Evolutionary conservation across 2,797 vertebrate species (phyloP).

Genomic region (Chromis chromis): DNA sequence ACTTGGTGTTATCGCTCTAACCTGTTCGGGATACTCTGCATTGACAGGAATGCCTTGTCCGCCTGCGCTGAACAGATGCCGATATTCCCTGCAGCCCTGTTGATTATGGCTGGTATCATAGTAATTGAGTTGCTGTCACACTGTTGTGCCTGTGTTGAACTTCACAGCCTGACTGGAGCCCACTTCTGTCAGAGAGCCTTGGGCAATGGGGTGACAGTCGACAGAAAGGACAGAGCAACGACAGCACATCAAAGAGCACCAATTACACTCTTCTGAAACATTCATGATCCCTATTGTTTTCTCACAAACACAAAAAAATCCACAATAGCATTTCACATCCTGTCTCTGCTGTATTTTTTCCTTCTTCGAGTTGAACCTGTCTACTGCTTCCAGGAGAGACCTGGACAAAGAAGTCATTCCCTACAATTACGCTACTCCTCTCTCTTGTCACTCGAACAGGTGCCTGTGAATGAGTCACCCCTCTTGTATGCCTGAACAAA

Average conservation of each 20-base stretch:
- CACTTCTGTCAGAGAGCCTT: slow-evolving; percentile 59
- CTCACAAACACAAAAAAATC: slow-evolving; percentile 22
- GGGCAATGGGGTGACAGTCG: slow-evolving; percentile 53
- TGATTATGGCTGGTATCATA: slow-evolving; percentile 76
- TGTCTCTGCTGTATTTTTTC: slow-evolving; percentile 2
- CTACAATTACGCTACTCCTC: slow-evolving; percentile 22
- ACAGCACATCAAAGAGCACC: slow-evolving; percentile 67
- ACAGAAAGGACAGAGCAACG: slow-evolving; percentile 60
- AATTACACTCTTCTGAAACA: slow-evolving; percentile 71
- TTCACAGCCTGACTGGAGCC: slow-evolving; percentile 57
- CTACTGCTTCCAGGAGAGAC: slow-evolving; percentile 32
- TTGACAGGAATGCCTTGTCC: slow-evolving; percentile 52
- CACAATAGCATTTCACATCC: slow-evolving; percentile 7
- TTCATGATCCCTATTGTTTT: slow-evolving; percentile 65
- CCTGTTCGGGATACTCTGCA: slow-evolving; percentile 62
- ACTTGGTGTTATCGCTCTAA: slow-evolving; percentile 59
- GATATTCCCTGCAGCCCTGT: slow-evolving; percentile 68
- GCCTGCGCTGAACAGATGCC: slow-evolving; percentile 74
- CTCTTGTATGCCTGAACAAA: slow-evolving; percentile 53
- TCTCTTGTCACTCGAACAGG: slow-evolving; percentile 60
- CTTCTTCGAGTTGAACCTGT: slow-evolving; percentile 19
- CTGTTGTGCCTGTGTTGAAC: slow-evolving; percentile 61
- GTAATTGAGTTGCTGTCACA: slow-evolving; percentile 82
- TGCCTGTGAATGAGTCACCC: slow-evolving; percentile 64
- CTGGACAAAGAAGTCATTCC: slow-evolving; percentile 43